These are phyloP conservation scores for Agrotis puta DNA, from an alignment of 2,888 invertebrate genomes.

Conservation along the genomic window DNA sequence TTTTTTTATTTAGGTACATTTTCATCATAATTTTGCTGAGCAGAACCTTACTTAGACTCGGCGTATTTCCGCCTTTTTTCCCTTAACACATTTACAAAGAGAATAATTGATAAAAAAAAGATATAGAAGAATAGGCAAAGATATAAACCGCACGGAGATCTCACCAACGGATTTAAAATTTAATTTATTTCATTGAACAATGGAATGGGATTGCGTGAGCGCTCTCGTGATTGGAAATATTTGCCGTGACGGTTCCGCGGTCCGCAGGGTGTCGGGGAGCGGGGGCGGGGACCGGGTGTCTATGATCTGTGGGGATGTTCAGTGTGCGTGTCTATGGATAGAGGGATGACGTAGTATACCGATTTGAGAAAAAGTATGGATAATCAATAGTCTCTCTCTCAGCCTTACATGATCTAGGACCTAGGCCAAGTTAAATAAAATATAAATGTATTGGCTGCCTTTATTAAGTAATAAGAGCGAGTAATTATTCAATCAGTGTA, in stretches of 20 bases:
- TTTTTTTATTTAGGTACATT: too few species aligned
- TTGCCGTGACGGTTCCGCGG: constrained; percentile 37
- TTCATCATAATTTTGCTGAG: background rate
- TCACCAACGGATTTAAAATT: constrained; percentile 45
- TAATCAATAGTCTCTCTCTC: too few species aligned
- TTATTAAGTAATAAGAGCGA: too few species aligned
- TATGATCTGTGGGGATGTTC: constrained; percentile 1
- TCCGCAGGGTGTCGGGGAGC: too few species aligned
- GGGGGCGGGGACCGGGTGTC: constrained; percentile 19
- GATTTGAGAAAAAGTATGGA: background rate
- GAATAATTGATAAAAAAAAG: background rate
- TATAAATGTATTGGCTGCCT: too few species aligned
- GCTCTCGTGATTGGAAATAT: constrained; percentile 64
- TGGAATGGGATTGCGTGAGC: constrained; percentile 49
- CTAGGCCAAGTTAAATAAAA: too few species aligned
- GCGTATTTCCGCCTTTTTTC: background rate
- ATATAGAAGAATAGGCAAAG: background rate
- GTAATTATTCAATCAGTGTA: too few species aligned
- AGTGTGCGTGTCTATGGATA: background rate
- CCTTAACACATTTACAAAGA: background rate
- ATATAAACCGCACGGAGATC: background rate
- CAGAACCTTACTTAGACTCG: background rate
- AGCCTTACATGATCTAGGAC: too few species aligned
- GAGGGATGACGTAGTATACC: constrained; percentile 1
- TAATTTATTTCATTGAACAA: constrained; percentile 54